These are phyloP conservation scores for Phoxinus phoxinus DNA, from an alignment of 2,113 vertebrate species.

Conservation along the genomic window DNA sequence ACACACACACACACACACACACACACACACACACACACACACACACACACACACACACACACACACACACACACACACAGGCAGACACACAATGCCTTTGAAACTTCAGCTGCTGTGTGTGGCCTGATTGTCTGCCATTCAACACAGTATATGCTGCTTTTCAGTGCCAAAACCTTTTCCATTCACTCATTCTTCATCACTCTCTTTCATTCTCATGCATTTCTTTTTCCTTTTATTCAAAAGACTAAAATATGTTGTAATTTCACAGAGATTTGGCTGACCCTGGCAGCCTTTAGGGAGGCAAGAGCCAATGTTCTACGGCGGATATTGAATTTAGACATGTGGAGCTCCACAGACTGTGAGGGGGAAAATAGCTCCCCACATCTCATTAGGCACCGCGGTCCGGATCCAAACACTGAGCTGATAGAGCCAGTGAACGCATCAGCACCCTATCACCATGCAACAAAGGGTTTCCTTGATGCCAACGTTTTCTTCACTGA, in stretches of 20 bases:
- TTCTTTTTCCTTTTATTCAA: conserved; percentile 26
- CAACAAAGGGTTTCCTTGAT: not conserved
- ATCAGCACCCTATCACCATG: conserved; percentile 17
- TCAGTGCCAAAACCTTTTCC: conserved; percentile 24
- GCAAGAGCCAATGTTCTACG: conserved; percentile 38
- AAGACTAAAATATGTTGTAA: conserved; percentile 32
- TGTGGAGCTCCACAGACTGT: conserved; percentile 20
- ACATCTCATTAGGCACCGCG: conserved; percentile 19
- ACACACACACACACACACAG: not conserved
- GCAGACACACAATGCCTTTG: conserved; percentile 1
- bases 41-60: too few species aligned
- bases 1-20: not conserved
- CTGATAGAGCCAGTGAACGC: conserved; percentile 22
- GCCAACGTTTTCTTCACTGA: not conserved
- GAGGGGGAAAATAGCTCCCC: conserved; percentile 11
- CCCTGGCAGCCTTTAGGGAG: conserved; percentile 23
- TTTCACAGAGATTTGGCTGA: conserved; percentile 50
- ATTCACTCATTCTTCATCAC: conserved; percentile 25
- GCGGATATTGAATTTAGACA: conserved; percentile 47
- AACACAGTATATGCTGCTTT: conserved; percentile 3
- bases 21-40: not conserved
- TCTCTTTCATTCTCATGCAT: conserved; percentile 36
- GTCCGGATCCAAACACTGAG: conserved; percentile 16
- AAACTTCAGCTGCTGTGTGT: conserved; percentile 15
- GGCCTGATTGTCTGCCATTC: conserved; percentile 16